Base-by-base conservation (phyloP, 2,113 vertebrate genomes). In the Clupea harengus region DNA sequence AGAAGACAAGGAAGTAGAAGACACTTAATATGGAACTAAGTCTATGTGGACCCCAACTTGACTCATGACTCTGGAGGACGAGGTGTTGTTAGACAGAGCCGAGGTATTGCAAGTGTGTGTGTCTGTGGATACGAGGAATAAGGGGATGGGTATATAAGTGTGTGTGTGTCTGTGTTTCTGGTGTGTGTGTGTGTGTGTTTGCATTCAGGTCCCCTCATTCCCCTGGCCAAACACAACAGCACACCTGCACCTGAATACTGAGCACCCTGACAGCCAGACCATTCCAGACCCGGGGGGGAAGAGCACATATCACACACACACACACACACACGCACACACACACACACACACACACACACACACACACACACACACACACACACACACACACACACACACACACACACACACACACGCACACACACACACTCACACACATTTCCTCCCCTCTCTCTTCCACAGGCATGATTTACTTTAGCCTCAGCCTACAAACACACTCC, bases 191-290 rank as follows among this genome's bases (percentile, higher is more conserved):
- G n/a, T 67, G n/a, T 67, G 64, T 28, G 64, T 67, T 67, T 67
- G 25, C n/a, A 67, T 67, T 67, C 64, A 67, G 18, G 64, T 28
- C 64, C 13, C n/a, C 64, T 28, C 64, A 67, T 67, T 67, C 64
- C 64, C 64, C 64, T 28, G 6, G 64, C 64, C 64, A 67, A 67
- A 67, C 64, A 67, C 64, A 67, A 28, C 64, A 28, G 64, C n/a
- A 67, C 64, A 67, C 64, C 22, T 60, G 54, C 54, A 60, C 54
- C 54, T 60, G 54, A 60, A 60, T 60, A 60, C 54, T 60, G 54
- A 60, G 54, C 22, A 20, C 20, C 22, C 22, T 22, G 54, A 20
- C 54, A 60, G 54, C 54, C 54, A 22, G 2, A 22, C 6, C 54
- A 22, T 60, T 60, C 6, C 5, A 60, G 54, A 60, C 54, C n/a